Evolutionary conservation across 2,888 invertebrate genomes (phyloP).

Genomic region (Oscheius onirici): DNA sequence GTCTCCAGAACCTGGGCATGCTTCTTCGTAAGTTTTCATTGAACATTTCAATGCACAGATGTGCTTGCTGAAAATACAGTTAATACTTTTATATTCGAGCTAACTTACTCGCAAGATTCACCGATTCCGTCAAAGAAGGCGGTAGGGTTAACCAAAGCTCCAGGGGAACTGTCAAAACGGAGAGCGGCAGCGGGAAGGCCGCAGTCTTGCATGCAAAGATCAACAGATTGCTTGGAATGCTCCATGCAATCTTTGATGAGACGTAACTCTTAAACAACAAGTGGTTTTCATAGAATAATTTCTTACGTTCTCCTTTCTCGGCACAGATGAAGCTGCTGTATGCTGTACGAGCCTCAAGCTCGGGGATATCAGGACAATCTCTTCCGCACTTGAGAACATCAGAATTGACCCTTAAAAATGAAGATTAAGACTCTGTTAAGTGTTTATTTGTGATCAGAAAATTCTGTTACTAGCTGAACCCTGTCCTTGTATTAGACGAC

Average conservation of each 20-base stretch:
- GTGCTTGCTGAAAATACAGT: slow-evolving; percentile 16
- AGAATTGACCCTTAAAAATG: slow-evolving; percentile 20
- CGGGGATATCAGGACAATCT: slow-evolving; percentile 22
- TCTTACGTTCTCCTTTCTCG: slow-evolving; percentile 19
- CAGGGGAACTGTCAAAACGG: slow-evolving; percentile 26
- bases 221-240: slow-evolving; percentile 10
- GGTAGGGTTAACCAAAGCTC: slow-evolving; percentile 19
- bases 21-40: slow-evolving; percentile 15
- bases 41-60: slow-evolving; percentile 23
- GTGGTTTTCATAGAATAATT: background rate
- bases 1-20: slow-evolving; percentile 20
- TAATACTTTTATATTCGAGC: background rate
- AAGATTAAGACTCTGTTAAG: background rate
- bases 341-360: slow-evolving; percentile 19
- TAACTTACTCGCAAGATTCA: slow-evolving; percentile 20
- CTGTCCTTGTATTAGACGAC: no score
- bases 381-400: slow-evolving; percentile 29
- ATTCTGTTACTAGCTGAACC: background rate
- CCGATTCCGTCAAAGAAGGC: slow-evolving; percentile 26
- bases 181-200: slow-evolving; percentile 24
- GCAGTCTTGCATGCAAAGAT: slow-evolving; percentile 27
- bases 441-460: slow-evolving; percentile 1
- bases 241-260: slow-evolving; percentile 16
- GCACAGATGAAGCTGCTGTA: slow-evolving; percentile 20
- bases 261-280: slow-evolving; percentile 15